Conservation (phyloP, 2,888 invertebrate species). For the Macrophya annulata region DNA sequence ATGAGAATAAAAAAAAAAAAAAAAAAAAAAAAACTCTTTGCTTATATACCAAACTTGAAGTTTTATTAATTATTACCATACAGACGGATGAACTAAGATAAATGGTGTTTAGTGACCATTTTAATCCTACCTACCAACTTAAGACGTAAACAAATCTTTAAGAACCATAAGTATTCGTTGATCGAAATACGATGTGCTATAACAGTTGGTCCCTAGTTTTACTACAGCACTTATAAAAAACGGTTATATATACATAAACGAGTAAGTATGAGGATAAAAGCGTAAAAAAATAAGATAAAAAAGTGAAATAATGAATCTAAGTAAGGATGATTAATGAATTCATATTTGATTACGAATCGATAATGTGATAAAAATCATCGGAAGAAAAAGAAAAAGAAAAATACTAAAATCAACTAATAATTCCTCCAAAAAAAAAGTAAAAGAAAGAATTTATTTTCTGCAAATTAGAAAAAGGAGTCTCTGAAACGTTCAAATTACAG, state of each 20-base stretch:
- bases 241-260: slow-evolving; percentile 23
- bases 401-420: too few species aligned
- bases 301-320: not conserved
- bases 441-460: not conserved
- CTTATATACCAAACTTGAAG: too few species aligned
- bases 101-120: slow-evolving; percentile 74
- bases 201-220: slow-evolving; percentile 9
- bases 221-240: slow-evolving; percentile 4
- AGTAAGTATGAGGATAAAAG: not conserved
- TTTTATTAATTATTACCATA: not conserved
- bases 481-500: not conserved
- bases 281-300: not conserved
- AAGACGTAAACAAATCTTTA: slow-evolving; percentile 22
- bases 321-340: not conserved
- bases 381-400: too few species aligned
- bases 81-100: slow-evolving; percentile 66
- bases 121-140: not conserved
- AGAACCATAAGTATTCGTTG: not conserved
- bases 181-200: slow-evolving; percentile 37
- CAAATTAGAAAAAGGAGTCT: not conserved
- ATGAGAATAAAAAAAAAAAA: too few species aligned
- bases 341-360: not conserved
- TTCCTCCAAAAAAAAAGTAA: too few species aligned
- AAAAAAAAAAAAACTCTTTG: too few species aligned
- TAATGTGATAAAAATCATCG: too few species aligned